These are phyloP conservation scores for Myotis yumanensis DNA, from an alignment of 2,113 vertebrate genomes.

Conservation along the genomic window DNA sequence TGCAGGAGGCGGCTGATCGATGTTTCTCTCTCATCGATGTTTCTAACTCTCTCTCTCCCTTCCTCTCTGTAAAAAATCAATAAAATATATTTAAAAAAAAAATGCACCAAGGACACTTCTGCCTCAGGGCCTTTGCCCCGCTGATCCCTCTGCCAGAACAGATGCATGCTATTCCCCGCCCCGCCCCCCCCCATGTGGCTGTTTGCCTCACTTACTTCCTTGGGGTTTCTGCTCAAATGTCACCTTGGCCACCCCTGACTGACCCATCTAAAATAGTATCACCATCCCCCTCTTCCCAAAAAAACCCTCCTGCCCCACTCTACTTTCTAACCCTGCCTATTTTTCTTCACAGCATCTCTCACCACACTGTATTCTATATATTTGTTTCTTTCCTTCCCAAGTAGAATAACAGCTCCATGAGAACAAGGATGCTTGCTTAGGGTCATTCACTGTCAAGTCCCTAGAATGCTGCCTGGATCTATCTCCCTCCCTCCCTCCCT, in stretches of 20 bases:
- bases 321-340: not conserved
- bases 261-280: not conserved
- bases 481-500: too few species aligned
- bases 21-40: too few species aligned
- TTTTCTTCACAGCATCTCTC: not conserved
- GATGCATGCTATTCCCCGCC: accelerated
- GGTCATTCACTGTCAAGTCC: not conserved
- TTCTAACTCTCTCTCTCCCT: too few species aligned
- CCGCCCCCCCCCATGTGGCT: accelerated
- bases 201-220: not conserved
- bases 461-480: not conserved
- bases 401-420: not conserved
- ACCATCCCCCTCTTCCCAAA: accelerated
- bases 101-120: not conserved
- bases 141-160: not conserved
- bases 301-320: not conserved
- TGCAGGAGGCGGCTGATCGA: too few species aligned
- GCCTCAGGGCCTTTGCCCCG: not conserved
- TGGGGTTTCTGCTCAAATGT: not conserved
- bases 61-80: too few species aligned
- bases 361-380: not conserved
- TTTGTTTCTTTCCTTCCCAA: not conserved
- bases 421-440: not conserved
- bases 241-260: not conserved
- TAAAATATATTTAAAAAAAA: too few species aligned